Evolutionary conservation across 2,888 invertebrate species (phyloP), one percentile per base, ranked within the genome.

Genomic region (Latrodectus hesperus): DNA sequence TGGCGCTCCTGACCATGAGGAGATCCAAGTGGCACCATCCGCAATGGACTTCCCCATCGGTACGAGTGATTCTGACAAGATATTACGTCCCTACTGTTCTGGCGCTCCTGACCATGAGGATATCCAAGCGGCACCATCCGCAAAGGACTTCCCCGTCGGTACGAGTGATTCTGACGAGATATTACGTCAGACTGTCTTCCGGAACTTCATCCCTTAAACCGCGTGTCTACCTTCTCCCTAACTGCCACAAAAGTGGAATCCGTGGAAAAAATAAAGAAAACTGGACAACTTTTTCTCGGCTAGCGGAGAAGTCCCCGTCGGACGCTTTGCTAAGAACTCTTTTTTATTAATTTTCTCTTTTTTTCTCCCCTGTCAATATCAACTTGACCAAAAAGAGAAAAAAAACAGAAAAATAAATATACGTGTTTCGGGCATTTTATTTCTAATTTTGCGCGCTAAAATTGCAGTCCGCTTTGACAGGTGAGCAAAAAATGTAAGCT

Each of bases 181-280:
- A 64, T 55, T 77, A 77, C 81, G 86, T 73, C 79, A 75, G 3
- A 16, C n/a, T 38, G 17, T 65, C 84, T 77, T 78, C 60, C 78
- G 84, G 78, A 55, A 67, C 77, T 72, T 38, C 16, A 22, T 70
- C 76, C 49, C 49, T 55, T 60, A 51, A 72, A 84, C 84, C 84
- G 77, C 84, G 84, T 60, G 60, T 60, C 60, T 60, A 60, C 60
- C 10, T 60, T 38, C 60, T 16, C 10, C 60, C 14, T 60, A 60
- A 60, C 60, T 60, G 14, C 16, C 16, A 16, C 60, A 12, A 16
- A 60, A 60, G 60, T 60, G 60, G 12, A 10, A 51, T 22, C 51
- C 26, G 60, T 67, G 49, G 60, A 60, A 80, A 71, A 67, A 67
- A 12, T 17, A 22, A 11, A n/a, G n/a, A 22, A n/a, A 67, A 67